These are phyloP conservation scores for Drosophila hydei DNA, from an alignment of 1,140 invertebrate species.

Conservation along the genomic window DNA sequence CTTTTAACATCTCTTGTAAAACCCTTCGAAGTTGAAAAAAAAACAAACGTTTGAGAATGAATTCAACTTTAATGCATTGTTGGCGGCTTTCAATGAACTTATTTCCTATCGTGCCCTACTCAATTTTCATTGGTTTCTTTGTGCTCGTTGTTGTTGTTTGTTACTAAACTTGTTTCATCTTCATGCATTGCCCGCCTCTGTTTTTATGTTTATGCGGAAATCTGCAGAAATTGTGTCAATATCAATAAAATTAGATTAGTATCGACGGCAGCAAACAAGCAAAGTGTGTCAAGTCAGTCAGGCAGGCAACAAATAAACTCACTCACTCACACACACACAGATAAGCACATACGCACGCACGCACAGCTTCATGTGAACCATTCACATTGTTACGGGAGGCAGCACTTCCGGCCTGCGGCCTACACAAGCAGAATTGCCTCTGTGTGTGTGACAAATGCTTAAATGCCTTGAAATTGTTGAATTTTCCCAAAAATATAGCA, in stretches of 20 bases:
- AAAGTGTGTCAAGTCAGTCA: slow-evolving; percentile 36
- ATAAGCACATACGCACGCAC: slow-evolving; percentile 28
- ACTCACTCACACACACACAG: slow-evolving; percentile 11
- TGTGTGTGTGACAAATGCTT: slow-evolving; percentile 72
- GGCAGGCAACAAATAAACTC: slow-evolving; percentile 62
- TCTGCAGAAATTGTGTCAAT: slow-evolving; percentile 82
- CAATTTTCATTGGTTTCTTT: slow-evolving; percentile 70
- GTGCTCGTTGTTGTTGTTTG: slow-evolving; percentile 45
- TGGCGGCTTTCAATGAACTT: slow-evolving; percentile 43
- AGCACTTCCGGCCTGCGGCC: slow-evolving; percentile 50
- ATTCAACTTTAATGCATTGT: slow-evolving; percentile 21
- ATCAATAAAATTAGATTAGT: slow-evolving; percentile 83
- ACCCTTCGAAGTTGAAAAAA: not conserved
- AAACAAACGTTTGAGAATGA: not conserved
- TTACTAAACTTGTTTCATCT: slow-evolving; percentile 32
- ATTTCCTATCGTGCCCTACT: slow-evolving; percentile 12
- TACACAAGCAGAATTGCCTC: slow-evolving; percentile 1
- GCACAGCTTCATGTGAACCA: slow-evolving; percentile 26
- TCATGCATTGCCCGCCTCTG: slow-evolving; percentile 42
- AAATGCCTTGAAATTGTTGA: slow-evolving; percentile 74
- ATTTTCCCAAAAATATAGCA: slow-evolving; percentile 41
- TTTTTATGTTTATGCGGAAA: slow-evolving; percentile 82
- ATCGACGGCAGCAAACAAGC: slow-evolving; percentile 70
- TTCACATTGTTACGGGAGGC: slow-evolving; percentile 1
- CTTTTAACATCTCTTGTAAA: not conserved